Conservation (phyloP, 2,888 invertebrate species). For the Sesamia inferens region DNA sequence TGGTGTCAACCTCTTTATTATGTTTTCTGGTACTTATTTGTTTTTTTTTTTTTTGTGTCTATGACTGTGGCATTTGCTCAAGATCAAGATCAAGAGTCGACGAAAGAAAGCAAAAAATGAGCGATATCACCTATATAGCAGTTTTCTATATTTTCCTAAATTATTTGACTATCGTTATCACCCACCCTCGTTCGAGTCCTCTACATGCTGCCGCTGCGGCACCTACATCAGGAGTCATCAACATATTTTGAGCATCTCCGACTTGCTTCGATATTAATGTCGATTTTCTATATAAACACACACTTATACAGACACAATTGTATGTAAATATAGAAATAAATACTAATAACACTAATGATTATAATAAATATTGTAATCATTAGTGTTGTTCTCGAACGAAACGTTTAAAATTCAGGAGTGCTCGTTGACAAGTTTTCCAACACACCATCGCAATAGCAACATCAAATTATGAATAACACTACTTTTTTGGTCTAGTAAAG, state of each 20-base stretch:
- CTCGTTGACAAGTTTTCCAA: not conserved
- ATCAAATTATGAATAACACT: not conserved
- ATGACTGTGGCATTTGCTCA: not conserved
- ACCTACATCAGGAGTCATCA: not conserved
- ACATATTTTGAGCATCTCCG: not conserved
- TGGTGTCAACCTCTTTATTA: slow-evolving; percentile 1
- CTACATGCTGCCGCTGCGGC: too few species aligned
- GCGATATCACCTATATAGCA: slow-evolving; percentile 5
- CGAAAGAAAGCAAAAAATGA: slow-evolving; percentile 20
- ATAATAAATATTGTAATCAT: too few species aligned
- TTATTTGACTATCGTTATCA: slow-evolving; percentile 3
- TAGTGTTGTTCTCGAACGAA: too few species aligned
- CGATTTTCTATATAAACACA: too few species aligned
- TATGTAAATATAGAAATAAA: too few species aligned
- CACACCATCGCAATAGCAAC: not conserved
- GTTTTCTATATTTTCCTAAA: slow-evolving; percentile 7
- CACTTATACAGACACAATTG: too few species aligned
- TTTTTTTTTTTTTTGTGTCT: not conserved
- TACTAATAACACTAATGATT: too few species aligned
- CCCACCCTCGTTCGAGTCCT: not conserved
- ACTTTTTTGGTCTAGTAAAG: not conserved
- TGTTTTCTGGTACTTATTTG: not conserved
- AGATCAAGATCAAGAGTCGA: not conserved
- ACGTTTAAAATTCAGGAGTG: not conserved
- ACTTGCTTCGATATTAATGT: not conserved